Evolutionary conservation across 2,888 invertebrate genomes (phyloP).

Genomic region (Drosophila atroscutellata): DNA sequence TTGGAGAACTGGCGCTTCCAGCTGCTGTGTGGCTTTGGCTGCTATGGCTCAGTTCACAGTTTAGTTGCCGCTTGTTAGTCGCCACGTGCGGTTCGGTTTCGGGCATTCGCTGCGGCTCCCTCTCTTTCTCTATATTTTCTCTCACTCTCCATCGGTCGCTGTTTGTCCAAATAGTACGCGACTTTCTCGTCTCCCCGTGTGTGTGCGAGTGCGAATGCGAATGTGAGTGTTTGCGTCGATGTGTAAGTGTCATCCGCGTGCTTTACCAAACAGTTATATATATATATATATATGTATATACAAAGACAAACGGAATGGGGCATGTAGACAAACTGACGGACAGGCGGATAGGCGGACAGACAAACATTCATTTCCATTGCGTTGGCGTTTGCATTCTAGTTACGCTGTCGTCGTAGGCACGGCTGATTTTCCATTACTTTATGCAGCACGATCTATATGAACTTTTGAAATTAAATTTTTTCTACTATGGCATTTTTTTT

Average conservation of each 20-base stretch:
- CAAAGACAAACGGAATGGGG: conserved; percentile 22
- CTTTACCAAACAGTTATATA: conserved; percentile 40
- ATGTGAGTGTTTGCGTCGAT: conserved; percentile 3
- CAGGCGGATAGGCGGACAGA: conserved; percentile 13
- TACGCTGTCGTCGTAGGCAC: conserved; percentile 29
- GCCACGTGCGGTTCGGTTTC: conserved; percentile 74
- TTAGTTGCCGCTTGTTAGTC: conserved; percentile 79
- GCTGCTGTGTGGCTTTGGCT: conserved; percentile 47
- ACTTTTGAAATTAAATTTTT: conserved; percentile 18
- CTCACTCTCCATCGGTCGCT: conserved; percentile 26
- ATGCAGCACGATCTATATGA: conserved; percentile 53
- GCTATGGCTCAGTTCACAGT: conserved; percentile 50
- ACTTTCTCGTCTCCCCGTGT: conserved; percentile 29
- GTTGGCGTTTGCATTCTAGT: conserved; percentile 55
- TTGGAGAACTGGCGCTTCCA: conserved; percentile 48
- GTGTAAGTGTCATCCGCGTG: conserved; percentile 54
- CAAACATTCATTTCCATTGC: conserved; percentile 53
- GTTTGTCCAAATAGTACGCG: conserved; percentile 46
- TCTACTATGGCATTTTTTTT: conserved; percentile 6
- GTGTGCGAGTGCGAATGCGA: conserved; percentile 7
- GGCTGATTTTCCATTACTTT: conserved; percentile 49
- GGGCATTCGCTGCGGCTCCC: conserved; percentile 28
- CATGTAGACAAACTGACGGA: conserved; percentile 28
- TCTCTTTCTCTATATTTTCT: conserved; percentile 5
- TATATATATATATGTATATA: not conserved